Evolutionary conservation across 2,888 invertebrate genomes (phyloP), one percentile per base, ranked within the genome.

Genomic region (Drosophila prostipennis): DNA sequence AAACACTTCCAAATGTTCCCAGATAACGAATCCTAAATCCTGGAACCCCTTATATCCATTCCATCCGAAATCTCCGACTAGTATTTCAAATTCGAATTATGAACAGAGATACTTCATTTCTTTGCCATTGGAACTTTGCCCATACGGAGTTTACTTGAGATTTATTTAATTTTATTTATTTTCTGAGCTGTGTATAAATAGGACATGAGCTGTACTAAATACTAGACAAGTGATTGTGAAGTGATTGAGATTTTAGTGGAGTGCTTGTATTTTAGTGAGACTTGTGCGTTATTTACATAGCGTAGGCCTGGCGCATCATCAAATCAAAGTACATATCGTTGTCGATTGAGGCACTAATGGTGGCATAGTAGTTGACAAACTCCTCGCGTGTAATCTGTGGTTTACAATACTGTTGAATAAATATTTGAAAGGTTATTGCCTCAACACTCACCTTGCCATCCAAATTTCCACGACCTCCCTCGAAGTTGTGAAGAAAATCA

Each of bases 281-380:
- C 8, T 13, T 1, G 14, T 16, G 29, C 16, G n/a, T 2, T 5
- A 32, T 43, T 94, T 95, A 97, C 79, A 98, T 93, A 91, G 96
- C 96, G 93, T 96, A 99, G 6, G 97, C 96, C 87, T 96, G 96
- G 65, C 98, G 95, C 95, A 99, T 98, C 97, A 98, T 97, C 71
- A 98, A 93, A 92, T 98, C 98, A 91, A 99, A 99, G 91, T 97
- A 99, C 71, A 96, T 95, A 90, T 99, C 98, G 78, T 96, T 96
- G 92, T 99, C 98, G 80, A 99, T 97, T 2, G 98, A 98, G 40
- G 98, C 98, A 91, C 98, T 98, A 77, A 99, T 96, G 14, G 96
- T 97, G 74, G 96, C 94, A 93, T 99, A 99, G 92, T 98, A 99
- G 92, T 98, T 97, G 90, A 96, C 92, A 89, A 98, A 99, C 92